Evolutionary conservation across 2,797 vertebrate species (phyloP).

Genomic region (Pseudomugil tenellus): DNA sequence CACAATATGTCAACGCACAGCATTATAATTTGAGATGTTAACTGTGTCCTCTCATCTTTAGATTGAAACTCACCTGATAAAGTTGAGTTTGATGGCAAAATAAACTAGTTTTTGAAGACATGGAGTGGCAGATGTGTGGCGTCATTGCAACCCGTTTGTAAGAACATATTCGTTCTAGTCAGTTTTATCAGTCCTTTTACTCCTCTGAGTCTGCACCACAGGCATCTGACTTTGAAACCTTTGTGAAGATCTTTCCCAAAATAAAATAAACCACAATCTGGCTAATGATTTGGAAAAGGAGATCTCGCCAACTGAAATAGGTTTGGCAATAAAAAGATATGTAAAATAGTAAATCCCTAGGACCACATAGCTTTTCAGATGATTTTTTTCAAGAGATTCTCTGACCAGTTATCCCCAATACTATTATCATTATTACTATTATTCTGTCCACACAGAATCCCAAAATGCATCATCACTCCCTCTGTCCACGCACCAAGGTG

Average conservation of each 20-base stretch:
- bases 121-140: background rate
- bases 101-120: background rate
- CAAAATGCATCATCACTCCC: background rate
- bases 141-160: background rate
- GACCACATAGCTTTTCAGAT: background rate
- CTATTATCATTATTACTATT: background rate
- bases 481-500: background rate
- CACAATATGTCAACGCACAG: background rate
- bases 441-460: too few relatives aligned
- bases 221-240: background rate
- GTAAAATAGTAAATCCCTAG: background rate
- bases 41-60: background rate
- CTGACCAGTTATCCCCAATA: conserved; percentile 9
- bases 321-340: background rate
- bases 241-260: background rate
- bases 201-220: background rate
- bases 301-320: background rate
- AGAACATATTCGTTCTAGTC: background rate
- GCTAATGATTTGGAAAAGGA: too few relatives aligned
- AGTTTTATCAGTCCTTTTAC: too few relatives aligned
- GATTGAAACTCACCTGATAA: background rate
- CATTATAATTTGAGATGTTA: background rate
- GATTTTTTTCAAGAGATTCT: background rate
- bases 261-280: background rate
- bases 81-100: background rate